phyloP scores from a whole-genome alignment of 1,140 invertebrate species.

The Trinorchestia longiramus region DNA sequence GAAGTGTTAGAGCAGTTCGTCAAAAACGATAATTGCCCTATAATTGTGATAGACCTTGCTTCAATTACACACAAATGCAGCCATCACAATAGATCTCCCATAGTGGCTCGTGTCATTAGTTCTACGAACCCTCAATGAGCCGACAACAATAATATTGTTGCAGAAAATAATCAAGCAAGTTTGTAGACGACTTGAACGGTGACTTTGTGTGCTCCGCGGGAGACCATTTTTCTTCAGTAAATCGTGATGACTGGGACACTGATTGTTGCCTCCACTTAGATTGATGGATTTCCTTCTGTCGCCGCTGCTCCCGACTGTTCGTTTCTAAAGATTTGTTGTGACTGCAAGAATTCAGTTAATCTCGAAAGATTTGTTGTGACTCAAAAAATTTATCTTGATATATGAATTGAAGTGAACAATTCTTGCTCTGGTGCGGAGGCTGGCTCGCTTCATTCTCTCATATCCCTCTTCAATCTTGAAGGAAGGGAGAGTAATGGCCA shows the following conservation, averaged over 20 bases:
- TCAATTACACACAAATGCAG: conserved; percentile 26
- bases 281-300: conserved; percentile 47
- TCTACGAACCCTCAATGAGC: background rate
- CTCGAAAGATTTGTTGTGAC: conserved; percentile 41
- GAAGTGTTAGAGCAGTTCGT: conserved; percentile 23
- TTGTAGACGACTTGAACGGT: conserved; percentile 9
- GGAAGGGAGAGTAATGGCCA: conserved; percentile 19
- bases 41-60: background rate
- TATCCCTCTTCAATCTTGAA: conserved; percentile 18
- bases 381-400: background rate
- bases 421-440: background rate
- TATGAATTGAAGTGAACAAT: background rate
- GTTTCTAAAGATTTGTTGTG: conserved; percentile 54
- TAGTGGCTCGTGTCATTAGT: conserved; percentile 29
- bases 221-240: conserved; percentile 40
- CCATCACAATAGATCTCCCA: conserved; percentile 50
- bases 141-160: conserved; percentile 15
- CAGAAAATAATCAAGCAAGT: background rate
- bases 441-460: background rate
- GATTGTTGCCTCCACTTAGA: conserved; percentile 19
- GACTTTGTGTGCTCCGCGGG: conserved; percentile 6
- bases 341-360: conserved; percentile 48
- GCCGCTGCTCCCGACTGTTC: conserved; percentile 38
- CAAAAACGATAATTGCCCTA: background rate
- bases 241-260: conserved; percentile 52